Conservation (phyloP, 2,113 vertebrate species). For the Perca schrenkii region DNA sequence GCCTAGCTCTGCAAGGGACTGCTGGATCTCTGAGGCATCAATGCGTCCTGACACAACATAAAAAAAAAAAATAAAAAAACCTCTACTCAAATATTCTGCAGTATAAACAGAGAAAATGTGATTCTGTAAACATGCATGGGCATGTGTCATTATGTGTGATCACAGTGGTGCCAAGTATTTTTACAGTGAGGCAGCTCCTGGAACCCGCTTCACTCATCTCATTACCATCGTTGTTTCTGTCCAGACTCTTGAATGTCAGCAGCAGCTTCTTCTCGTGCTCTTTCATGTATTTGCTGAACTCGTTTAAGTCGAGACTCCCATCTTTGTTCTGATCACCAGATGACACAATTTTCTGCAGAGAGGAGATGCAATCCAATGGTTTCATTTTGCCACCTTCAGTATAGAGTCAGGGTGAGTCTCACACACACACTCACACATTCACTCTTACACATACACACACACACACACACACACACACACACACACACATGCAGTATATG, state of each 20-base stretch:
- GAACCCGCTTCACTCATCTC: neutral
- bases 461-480: no score
- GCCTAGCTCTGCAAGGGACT: slow-evolving; percentile 90
- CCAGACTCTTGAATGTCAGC: slow-evolving; percentile 95
- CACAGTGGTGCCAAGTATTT: neutral
- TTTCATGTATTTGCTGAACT: slow-evolving; percentile 95
- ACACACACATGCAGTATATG: neutral
- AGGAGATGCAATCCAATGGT: slow-evolving; percentile 21
- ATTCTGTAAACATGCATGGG: slow-evolving; percentile 12
- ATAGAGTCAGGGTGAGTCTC: neutral
- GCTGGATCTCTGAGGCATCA: slow-evolving; percentile 92
- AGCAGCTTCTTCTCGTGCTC: slow-evolving; percentile 97
- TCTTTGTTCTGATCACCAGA: slow-evolving; percentile 92
- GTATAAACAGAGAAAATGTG: slow-evolving; percentile 1
- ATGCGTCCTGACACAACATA: slow-evolving; percentile 87
- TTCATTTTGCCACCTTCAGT: neutral
- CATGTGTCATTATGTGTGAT: neutral
- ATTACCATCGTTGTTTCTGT: slow-evolving; percentile 95
- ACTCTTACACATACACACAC: neutral
- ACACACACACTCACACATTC: no score
- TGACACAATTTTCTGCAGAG: slow-evolving; percentile 91
- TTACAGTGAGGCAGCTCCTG: neutral
- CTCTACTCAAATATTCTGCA: slow-evolving; percentile 20
- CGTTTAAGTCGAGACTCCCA: slow-evolving; percentile 91
- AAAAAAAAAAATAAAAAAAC: neutral